phyloP scores from a whole-genome alignment of 1,140 invertebrate species.

The Drosophila paulistorum region DNA sequence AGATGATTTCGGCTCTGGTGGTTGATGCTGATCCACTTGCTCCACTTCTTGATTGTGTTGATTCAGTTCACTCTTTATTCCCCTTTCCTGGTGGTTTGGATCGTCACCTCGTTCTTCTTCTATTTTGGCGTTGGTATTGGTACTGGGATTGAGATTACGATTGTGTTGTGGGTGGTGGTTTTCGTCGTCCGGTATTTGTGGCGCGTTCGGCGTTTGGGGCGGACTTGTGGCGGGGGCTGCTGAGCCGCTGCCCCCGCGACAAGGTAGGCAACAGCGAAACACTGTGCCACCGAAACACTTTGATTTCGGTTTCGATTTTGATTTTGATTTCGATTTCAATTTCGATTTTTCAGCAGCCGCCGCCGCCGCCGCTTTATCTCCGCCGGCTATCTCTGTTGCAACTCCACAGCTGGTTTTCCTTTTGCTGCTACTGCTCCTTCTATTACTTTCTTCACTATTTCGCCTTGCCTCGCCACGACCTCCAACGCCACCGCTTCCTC shows the following conservation, averaged over 20 bases:
- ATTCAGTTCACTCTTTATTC: not conserved
- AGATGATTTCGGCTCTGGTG: constrained; percentile 15
- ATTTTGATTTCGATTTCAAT: constrained; percentile 74
- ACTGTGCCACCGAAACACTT: constrained; percentile 84
- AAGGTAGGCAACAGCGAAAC: constrained; percentile 88
- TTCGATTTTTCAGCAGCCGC: constrained; percentile 57
- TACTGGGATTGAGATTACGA: constrained; percentile 1
- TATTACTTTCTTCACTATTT: constrained; percentile 27
- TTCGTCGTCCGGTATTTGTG: constrained; percentile 65
- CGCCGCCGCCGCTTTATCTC: constrained; percentile 33
- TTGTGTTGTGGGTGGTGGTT: constrained; percentile 30
- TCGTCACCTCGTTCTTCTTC: constrained; percentile 5
- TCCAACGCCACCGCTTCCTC: constrained; percentile 46
- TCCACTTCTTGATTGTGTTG: constrained; percentile 37
- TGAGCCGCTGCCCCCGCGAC: constrained; percentile 86
- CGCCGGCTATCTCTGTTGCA: constrained; percentile 50
- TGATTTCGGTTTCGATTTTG: constrained; percentile 65
- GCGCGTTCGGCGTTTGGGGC: constrained; percentile 70
- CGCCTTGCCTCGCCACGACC: constrained; percentile 35
- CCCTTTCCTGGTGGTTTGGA: constrained; percentile 1
- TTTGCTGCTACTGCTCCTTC: constrained; percentile 22
- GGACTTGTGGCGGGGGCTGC: constrained; percentile 84
- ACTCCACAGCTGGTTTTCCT: constrained; percentile 19
- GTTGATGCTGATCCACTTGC: constrained; percentile 22
- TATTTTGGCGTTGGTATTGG: constrained; percentile 3